Conservation (phyloP, 2,113 vertebrate genomes). For the Poecile atricapillus region DNA sequence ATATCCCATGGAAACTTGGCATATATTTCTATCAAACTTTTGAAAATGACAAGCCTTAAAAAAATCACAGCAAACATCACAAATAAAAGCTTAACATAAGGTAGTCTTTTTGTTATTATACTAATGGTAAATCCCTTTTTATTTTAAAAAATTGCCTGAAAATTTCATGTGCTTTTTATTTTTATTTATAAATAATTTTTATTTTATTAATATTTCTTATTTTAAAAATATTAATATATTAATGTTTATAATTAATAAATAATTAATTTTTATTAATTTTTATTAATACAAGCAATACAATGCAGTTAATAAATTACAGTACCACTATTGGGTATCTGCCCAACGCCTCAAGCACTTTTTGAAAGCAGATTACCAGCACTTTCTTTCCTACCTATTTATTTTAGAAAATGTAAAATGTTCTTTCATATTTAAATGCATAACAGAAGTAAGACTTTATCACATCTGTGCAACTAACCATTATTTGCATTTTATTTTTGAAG, state of each 20-base stretch:
- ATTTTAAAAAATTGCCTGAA: background rate
- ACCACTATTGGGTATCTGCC: background rate
- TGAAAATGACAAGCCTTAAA: background rate
- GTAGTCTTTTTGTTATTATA: constrained; percentile 1
- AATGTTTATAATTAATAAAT: too few relatives aligned
- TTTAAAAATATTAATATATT: too few relatives aligned
- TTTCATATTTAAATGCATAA: constrained; percentile 6
- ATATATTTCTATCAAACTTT: background rate
- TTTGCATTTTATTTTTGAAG: background rate
- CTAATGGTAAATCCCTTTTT: background rate
- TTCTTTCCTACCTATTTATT: constrained; percentile 27
- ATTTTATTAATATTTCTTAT: too few relatives aligned
- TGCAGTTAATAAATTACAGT: constrained; percentile 2
- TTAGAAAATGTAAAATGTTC: constrained; percentile 13
- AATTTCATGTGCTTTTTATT: background rate
- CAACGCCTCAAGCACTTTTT: background rate
- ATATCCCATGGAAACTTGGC: constrained; percentile 25
- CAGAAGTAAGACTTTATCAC: background rate
- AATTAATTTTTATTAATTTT: too few relatives aligned
- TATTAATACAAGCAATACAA: constrained; percentile 17
- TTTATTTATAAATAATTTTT: too few relatives aligned
- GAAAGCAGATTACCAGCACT: background rate
- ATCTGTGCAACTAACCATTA: background rate
- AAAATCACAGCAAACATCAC: background rate
- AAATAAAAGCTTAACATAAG: background rate